Evolutionary conservation across 2,888 invertebrate genomes (phyloP), one percentile per base, ranked within the genome.

Genomic region (Cylindroiulus punctatus): DNA sequence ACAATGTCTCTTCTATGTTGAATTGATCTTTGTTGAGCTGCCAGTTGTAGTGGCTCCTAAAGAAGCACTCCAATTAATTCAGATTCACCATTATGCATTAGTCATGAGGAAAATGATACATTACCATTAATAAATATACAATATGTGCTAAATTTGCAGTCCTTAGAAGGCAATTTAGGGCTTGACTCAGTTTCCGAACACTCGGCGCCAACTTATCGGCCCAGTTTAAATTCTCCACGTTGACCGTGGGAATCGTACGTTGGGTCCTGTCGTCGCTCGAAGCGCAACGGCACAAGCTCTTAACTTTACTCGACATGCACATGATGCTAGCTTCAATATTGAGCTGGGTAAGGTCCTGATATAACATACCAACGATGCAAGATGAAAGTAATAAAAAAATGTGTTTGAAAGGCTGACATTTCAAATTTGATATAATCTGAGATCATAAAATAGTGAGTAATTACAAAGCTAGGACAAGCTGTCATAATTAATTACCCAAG

Each of bases 291-390:
- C 76, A 86, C 30, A 96, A 91, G 90, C 95, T 95, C 90, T 96
- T 96, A 0, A 95, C 94, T 91, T 96, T 96, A 89, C 95, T 95
- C 36, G 95, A 95, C 88, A 96, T 92, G 90, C 96, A 96, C 93
- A 96, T 95, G 8, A 96, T 94, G 89, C 96, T 95, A 0, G 96
- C 96, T 91, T 96, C 96, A 86, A 96, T 95, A 90, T 97, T 97
- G 65, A 96, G 91, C 89, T 96, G 94, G 0, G 96, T 96, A 87
- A 97, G 92, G 90, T 96, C 96, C 87, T 87, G 81, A 85, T n/a
- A 8, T 17, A 19, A 84, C 19, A 84, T 4, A 84, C 19, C 10
- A 84, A 84, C 2, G 42, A 84, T 84, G 0, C 14, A 44, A 84
- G 7, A 84, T 81, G 36, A 36, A 4, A 36, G 2, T 36, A n/a